Evolutionary conservation across 2,797 vertebrate species (phyloP).

Genomic region (Periophthalmus magnuspinnatus): DNA sequence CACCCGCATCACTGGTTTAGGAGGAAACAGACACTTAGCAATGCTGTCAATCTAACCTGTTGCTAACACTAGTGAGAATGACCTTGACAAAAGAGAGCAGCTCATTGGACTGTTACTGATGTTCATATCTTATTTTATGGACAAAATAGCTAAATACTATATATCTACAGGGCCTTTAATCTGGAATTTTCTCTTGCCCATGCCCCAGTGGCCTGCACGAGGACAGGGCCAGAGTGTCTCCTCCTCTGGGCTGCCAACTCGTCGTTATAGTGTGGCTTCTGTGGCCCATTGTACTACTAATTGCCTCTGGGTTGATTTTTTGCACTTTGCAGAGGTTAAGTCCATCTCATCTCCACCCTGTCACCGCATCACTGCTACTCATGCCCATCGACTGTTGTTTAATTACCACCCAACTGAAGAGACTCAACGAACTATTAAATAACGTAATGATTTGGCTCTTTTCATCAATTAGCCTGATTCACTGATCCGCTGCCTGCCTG

Average conservation of each 20-base stretch:
- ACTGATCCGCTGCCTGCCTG: slow-evolving; percentile 39
- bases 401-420: slow-evolving; percentile 70
- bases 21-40: no score
- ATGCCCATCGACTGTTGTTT: slow-evolving; percentile 67
- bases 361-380: slow-evolving; percentile 47
- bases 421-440: slow-evolving; percentile 76
- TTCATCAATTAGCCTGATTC: slow-evolving; percentile 45
- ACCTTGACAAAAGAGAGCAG: no score
- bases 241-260: slow-evolving; percentile 5
- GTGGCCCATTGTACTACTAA: slow-evolving; percentile 53
- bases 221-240: neutral
- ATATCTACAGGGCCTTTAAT: no score
- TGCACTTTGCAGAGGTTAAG: slow-evolving; percentile 63
- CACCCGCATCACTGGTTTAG: no score
- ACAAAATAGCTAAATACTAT: no score
- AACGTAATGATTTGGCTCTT: slow-evolving; percentile 72
- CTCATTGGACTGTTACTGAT: no score
- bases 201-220: no score
- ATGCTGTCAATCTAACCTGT: no score
- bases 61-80: no score
- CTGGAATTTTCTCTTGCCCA: no score
- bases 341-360: slow-evolving; percentile 67
- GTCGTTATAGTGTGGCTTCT: slow-evolving; percentile 48
- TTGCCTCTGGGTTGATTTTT: slow-evolving; percentile 62
- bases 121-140: no score